These are phyloP conservation scores for Tapera naevia DNA, from an alignment of 2,797 vertebrate genomes.

Conservation along the genomic window DNA sequence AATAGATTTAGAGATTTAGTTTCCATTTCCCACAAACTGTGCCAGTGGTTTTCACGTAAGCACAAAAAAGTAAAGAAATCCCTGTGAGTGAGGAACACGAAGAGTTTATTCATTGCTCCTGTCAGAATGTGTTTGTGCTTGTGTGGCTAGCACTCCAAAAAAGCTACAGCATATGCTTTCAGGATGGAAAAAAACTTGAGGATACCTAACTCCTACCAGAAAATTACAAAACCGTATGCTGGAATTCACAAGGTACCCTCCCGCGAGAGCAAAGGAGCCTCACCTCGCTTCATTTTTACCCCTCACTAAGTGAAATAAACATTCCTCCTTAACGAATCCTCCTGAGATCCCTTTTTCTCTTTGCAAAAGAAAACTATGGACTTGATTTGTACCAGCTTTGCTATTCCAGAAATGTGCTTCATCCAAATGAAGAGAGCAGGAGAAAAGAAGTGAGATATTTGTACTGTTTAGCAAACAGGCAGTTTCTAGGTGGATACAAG, in stretches of 20 bases:
- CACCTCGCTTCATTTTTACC: background rate
- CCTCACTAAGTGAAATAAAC: background rate
- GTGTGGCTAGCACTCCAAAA: slow-evolving; percentile 15
- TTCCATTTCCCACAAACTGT: background rate
- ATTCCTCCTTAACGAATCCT: background rate
- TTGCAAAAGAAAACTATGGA: background rate
- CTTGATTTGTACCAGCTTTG: background rate
- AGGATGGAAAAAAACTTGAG: background rate
- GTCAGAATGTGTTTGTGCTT: slow-evolving; percentile 40
- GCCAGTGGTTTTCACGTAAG: slow-evolving; percentile 38
- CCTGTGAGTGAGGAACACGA: background rate
- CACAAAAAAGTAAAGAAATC: background rate
- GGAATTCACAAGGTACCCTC: background rate
- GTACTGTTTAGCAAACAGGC: slow-evolving; percentile 20
- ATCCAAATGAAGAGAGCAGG: background rate
- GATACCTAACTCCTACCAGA: background rate
- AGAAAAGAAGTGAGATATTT: background rate
- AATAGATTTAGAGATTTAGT: slow-evolving; percentile 31
- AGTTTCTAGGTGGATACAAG: slow-evolving; percentile 48
- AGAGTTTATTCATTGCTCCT: slow-evolving; percentile 45
- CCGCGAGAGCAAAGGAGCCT: background rate
- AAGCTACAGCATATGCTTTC: background rate
- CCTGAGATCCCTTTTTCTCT: background rate
- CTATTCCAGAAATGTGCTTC: slow-evolving; percentile 24
- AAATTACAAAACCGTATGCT: background rate